A percentile compares a stretch with the other conserved stretches of the same genome.
Conservation (phyloP, 2,888 invertebrate species). For the Acrobasis repandana region DNA sequence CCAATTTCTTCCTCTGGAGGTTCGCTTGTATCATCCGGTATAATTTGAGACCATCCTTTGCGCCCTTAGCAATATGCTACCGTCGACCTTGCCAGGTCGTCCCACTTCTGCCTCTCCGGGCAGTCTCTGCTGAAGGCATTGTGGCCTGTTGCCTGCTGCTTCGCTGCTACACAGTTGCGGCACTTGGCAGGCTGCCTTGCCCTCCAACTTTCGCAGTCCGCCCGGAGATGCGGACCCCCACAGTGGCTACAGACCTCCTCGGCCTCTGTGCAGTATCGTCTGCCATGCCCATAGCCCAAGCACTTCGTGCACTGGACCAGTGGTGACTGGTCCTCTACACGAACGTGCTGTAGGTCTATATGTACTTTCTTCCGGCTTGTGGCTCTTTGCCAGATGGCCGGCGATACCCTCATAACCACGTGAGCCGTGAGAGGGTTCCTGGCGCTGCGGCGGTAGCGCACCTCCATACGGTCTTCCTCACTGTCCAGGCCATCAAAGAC, state of each 20-base stretch:
- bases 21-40: neutral
- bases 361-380: neutral
- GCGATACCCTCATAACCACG: constrained; percentile 24
- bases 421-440: constrained; percentile 27
- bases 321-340: constrained; percentile 7
- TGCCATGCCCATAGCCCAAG: constrained; percentile 1
- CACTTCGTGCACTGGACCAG: constrained; percentile 4
- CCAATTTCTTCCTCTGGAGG: neutral
- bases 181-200: neutral
- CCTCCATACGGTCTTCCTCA: neutral
- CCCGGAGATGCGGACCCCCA: neutral
- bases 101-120: constrained; percentile 1
- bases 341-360: neutral
- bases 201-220: neutral
- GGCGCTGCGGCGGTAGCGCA: constrained; percentile 20
- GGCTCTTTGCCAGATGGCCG: constrained; percentile 19
- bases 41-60: neutral
- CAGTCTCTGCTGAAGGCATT: constrained; percentile 27
- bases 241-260: neutral
- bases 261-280: neutral
- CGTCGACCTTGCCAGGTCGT: neutral
- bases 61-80: constrained; percentile 28
- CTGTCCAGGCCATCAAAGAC: neutral
- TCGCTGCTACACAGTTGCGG: neutral
- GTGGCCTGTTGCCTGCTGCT: constrained; percentile 1